phyloP scores from a whole-genome alignment of 92 coral and sea anemone genomes.

The Palythoa heliodiscus region DNA sequence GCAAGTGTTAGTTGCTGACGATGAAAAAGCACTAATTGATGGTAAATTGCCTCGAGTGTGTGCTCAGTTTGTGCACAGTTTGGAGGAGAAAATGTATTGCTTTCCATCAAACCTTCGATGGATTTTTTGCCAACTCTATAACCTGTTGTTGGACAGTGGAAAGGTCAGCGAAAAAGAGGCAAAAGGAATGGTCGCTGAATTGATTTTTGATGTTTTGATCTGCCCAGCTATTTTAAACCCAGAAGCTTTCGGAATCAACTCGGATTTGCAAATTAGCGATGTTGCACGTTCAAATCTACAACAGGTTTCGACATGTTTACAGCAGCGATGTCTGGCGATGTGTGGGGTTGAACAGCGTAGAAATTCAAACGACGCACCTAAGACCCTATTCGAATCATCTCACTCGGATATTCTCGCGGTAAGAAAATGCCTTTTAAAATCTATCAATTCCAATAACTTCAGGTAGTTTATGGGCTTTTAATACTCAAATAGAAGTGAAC shows the following conservation, averaged over 20 bases:
- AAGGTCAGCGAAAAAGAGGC: slow-evolving; percentile 62
- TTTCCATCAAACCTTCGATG: slow-evolving; percentile 87
- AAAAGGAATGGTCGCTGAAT: slow-evolving; percentile 72
- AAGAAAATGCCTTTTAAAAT: background rate
- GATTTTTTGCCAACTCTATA: slow-evolving; percentile 85
- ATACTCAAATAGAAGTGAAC: background rate
- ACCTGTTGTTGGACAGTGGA: slow-evolving; percentile 66
- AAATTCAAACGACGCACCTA: slow-evolving; percentile 1
- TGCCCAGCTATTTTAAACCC: slow-evolving; percentile 88
- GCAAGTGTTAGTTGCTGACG: slow-evolving; percentile 82
- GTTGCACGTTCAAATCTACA: slow-evolving; percentile 83
- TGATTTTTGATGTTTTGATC: slow-evolving; percentile 82
- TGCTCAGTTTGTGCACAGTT: slow-evolving; percentile 72
- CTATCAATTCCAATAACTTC: background rate
- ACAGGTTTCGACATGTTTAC: slow-evolving; percentile 81
- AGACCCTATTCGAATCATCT: slow-evolving; percentile 16
- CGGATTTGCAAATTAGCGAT: slow-evolving; percentile 85
- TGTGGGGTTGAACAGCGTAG: slow-evolving; percentile 30
- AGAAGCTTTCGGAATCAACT: slow-evolving; percentile 88
- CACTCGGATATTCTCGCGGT: slow-evolving; percentile 34
- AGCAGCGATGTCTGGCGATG: slow-evolving; percentile 62
- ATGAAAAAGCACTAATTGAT: slow-evolving; percentile 59
- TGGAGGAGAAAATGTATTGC: slow-evolving; percentile 87
- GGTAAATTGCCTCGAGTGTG: slow-evolving; percentile 70
- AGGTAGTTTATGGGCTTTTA: background rate